Evolutionary conservation across 2,888 invertebrate genomes (phyloP).

Genomic region (Calameuta pallipes): DNA sequence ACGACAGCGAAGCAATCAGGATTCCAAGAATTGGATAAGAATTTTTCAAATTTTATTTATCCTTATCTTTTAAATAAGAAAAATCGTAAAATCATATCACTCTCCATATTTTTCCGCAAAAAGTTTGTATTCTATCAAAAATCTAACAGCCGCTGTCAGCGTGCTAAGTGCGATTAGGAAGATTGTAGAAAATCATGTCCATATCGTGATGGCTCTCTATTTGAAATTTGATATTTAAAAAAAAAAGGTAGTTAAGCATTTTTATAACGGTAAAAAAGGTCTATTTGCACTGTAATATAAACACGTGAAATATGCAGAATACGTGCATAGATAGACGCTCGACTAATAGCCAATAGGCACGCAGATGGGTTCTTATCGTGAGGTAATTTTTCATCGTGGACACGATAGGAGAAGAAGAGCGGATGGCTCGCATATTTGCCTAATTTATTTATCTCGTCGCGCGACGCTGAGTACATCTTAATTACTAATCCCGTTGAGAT

Average conservation of each 20-base stretch:
- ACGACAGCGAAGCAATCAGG: not conserved
- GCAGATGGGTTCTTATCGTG: conserved; percentile 9
- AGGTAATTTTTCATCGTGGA: conserved; percentile 8
- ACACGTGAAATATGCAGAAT: not conserved
- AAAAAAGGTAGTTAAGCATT: too few relatives aligned
- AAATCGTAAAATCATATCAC: not conserved
- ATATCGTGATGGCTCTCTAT: not conserved
- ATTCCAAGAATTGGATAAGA: not conserved
- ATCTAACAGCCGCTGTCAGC: not conserved
- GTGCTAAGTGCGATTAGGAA: not conserved
- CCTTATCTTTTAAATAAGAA: not conserved
- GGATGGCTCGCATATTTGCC: conserved; percentile 18
- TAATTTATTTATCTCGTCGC: conserved; percentile 30
- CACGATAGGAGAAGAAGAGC: conserved; percentile 5
- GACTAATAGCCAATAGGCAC: conserved; percentile 15
- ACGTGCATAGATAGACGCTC: conserved; percentile 5
- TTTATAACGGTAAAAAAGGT: not conserved
- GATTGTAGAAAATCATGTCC: not conserved
- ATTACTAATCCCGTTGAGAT: conserved; percentile 35
- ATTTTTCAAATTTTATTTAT: not conserved
- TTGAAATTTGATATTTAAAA: not conserved
- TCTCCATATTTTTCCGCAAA: not conserved
- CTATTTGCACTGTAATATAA: not conserved
- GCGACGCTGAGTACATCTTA: conserved; percentile 21
- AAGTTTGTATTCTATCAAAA: not conserved